These are phyloP conservation scores for Drosophila kepulauana DNA, from an alignment of 1,140 invertebrate genomes.

Conservation along the genomic window DNA sequence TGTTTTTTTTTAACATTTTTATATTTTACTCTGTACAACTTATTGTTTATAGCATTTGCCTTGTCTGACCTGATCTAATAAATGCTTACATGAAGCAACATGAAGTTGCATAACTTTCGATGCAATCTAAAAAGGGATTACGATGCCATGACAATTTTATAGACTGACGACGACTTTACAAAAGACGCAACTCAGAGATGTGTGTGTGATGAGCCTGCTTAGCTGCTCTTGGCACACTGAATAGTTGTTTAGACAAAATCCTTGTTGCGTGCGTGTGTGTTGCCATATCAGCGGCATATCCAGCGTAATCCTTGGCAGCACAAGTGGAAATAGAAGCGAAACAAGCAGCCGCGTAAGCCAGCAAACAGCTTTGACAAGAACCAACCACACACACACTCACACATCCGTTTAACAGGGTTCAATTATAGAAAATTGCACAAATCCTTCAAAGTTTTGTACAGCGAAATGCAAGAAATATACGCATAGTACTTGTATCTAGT, in stretches of 20 bases:
- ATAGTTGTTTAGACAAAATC: slow-evolving; percentile 19
- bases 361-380: slow-evolving; percentile 60
- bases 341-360: slow-evolving; percentile 29
- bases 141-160: neutral
- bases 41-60: too few species aligned
- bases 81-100: too few species aligned
- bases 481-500: slow-evolving; percentile 21
- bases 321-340: neutral
- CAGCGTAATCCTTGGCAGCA: slow-evolving; percentile 22
- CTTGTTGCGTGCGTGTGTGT: slow-evolving; percentile 20
- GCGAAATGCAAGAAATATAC: slow-evolving; percentile 24
- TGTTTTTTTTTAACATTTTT: too few species aligned
- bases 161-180: neutral
- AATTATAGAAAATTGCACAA: slow-evolving; percentile 78
- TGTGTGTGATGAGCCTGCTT: neutral
- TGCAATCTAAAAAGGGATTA: neutral
- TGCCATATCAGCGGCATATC: slow-evolving; percentile 22
- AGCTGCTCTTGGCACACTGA: slow-evolving; percentile 1
- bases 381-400: slow-evolving; percentile 16
- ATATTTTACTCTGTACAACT: too few species aligned
- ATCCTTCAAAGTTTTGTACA: slow-evolving; percentile 68
- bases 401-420: slow-evolving; percentile 40
- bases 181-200: neutral
- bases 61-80: too few species aligned
- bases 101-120: neutral